Percentiles rank a stretch among this genome's conserved stretches.
phyloP scores from a whole-genome alignment of 2,113 vertebrate genomes.

The Passer domesticus region DNA sequence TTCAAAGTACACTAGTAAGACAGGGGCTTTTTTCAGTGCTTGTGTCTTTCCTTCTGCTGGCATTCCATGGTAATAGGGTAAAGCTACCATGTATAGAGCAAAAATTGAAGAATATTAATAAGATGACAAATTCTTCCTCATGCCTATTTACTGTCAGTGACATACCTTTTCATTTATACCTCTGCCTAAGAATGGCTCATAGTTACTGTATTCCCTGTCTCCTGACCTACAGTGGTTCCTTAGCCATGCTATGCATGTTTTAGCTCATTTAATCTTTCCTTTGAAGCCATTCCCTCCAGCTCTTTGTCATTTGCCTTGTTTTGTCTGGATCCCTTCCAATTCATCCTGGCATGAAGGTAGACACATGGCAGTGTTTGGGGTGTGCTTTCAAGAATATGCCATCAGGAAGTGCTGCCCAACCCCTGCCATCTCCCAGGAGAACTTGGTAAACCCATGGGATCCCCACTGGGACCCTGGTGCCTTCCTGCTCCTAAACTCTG shows the following conservation, averaged over 20 bases:
- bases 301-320: constrained; percentile 13
- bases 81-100: neutral
- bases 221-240: neutral
- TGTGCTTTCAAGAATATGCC: neutral
- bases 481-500: neutral
- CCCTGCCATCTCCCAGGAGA: neutral
- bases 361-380: neutral
- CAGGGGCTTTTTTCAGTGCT: neutral
- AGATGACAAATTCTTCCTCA: neutral
- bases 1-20: neutral
- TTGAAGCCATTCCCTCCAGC: constrained; percentile 34
- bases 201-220: neutral
- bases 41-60: neutral
- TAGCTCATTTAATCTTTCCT: constrained; percentile 27
- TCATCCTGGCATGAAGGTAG: neutral
- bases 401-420: neutral
- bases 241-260: neutral
- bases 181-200: neutral
- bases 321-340: constrained; percentile 5
- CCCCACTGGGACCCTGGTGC: neutral
- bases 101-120: neutral
- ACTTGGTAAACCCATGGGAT: neutral
- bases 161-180: neutral
- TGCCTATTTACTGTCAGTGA: neutral
- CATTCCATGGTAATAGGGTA: neutral